Evolutionary conservation across 1,140 invertebrate species (phyloP), one percentile per base, ranked within the genome.

Genomic region (Archegozetes longisetosus): DNA sequence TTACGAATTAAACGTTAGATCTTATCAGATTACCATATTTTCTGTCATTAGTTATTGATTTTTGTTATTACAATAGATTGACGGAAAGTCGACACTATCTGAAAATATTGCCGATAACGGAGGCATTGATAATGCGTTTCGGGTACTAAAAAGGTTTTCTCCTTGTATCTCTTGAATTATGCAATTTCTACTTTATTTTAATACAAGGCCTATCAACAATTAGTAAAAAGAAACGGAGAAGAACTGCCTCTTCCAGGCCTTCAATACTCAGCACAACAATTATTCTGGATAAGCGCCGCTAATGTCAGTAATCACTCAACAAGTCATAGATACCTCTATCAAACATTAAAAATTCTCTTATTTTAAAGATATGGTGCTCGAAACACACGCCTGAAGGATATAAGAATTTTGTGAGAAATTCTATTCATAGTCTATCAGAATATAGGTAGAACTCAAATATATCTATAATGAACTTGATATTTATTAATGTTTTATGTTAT

Each of bases 271-370:
- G 78, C 81, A 0, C 77, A 82, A 63, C 88, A 93, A 71, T 74
- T 96, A 22, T 87, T 95, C 69, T 97, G 88, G 73, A 77, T 93
- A 12, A 79, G 83, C 17, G 90, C 51, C 79, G 86, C 55, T 77
- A 88, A 90, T 73, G 84, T 73, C 14, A n/a, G n/a, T n/a, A n/a
- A n/a, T n/a, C n/a, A n/a, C n/a, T n/a, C n/a, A n/a, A n/a, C n/a
- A n/a, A n/a, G n/a, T n/a, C n/a, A n/a, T n/a, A n/a, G n/a, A n/a
- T n/a, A n/a, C n/a, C n/a, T n/a, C n/a, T n/a, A n/a, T n/a, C n/a
- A n/a, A n/a, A n/a, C n/a, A 40, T 9, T 40, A 40, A 40, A 40
- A 40, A 40, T 40, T 40, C 6, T 40, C 6, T 40, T 40, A 40
- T 40, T 40, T 9, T 40, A 40, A 6, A 40, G 32, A 85, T 68